Conservation (phyloP, 2,888 invertebrate species). For the Pollenia angustigena region DNA sequence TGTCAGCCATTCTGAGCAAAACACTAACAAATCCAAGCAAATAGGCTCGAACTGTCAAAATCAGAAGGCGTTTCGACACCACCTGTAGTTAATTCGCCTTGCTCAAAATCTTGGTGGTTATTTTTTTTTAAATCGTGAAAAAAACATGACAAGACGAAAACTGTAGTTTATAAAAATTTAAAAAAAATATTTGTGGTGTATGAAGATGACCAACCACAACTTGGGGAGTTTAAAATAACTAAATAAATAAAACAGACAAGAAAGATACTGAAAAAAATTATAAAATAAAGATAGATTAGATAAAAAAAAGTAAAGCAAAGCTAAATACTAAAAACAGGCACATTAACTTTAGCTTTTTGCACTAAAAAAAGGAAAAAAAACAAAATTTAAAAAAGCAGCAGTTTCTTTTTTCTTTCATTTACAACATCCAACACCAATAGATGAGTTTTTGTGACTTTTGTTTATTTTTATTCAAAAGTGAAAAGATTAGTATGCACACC, state of each 20-base stretch:
- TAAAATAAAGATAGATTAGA: conserved; percentile 4
- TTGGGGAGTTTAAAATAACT: background rate
- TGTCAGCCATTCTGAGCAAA: too few relatives aligned
- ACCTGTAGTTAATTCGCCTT: too few relatives aligned
- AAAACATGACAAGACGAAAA: background rate
- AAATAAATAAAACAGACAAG: background rate
- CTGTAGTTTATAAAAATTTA: background rate
- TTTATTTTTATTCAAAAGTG: background rate
- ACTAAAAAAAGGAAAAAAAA: background rate
- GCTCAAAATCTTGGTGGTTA: too few relatives aligned
- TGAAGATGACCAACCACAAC: conserved; percentile 2
- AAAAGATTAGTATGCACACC: conserved; percentile 84
- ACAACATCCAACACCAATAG: conserved; percentile 64
- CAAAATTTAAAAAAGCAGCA: conserved; percentile 43
- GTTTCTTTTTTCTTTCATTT: conserved; percentile 35
- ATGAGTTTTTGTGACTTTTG: conserved; percentile 28
- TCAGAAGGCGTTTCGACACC: too few relatives aligned
- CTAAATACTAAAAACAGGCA: conserved; percentile 24
- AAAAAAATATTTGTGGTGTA: background rate
- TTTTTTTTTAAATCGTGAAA: background rate
- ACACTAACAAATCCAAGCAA: too few relatives aligned
- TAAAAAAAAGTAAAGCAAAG: conserved; percentile 2
- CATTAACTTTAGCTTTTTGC: conserved; percentile 24
- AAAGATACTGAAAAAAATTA: background rate
- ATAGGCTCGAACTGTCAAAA: too few relatives aligned